Evolutionary conservation across 2,888 invertebrate species (phyloP).

Genomic region (Tetranychus piercei): DNA sequence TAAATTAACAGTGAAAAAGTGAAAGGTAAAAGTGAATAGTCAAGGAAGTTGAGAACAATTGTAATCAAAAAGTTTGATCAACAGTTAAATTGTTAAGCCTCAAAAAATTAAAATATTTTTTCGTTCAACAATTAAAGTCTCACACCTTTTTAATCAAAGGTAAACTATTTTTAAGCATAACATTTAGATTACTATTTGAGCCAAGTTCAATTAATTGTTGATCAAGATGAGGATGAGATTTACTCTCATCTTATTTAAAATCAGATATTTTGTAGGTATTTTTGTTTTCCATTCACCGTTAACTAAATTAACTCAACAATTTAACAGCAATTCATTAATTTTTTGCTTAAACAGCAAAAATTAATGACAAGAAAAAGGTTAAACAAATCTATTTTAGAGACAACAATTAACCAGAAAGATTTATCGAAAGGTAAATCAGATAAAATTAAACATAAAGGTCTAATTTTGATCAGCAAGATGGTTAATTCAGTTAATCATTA

Average conservation of each 20-base stretch:
- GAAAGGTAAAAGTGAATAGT: not conserved
- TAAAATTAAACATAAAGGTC: not conserved
- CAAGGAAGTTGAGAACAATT: not conserved
- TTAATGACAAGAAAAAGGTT: not conserved
- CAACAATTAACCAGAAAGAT: not conserved
- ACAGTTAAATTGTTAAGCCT: too few relatives aligned
- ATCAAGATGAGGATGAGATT: not conserved
- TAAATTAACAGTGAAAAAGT: not conserved
- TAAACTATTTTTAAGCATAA: not conserved
- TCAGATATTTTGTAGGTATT: not conserved
- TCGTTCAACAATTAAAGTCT: not conserved
- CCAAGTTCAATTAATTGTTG: not conserved
- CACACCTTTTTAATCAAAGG: not conserved
- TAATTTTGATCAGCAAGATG: not conserved
- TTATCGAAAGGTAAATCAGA: not conserved
- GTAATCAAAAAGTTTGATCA: too few relatives aligned
- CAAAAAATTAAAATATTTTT: too few relatives aligned
- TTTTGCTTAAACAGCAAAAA: not conserved
- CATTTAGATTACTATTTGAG: too few relatives aligned
- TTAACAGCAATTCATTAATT: not conserved
- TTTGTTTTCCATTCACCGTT: not conserved
- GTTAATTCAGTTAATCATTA: not conserved
- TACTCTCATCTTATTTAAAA: not conserved
- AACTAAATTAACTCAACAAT: slow-evolving; percentile 2
- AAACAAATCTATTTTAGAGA: not conserved